Percentiles rank a stretch among this genome's conserved stretches.
Conservation (phyloP, 1,140 invertebrate genomes). For the Heliothis subflexa region DNA sequence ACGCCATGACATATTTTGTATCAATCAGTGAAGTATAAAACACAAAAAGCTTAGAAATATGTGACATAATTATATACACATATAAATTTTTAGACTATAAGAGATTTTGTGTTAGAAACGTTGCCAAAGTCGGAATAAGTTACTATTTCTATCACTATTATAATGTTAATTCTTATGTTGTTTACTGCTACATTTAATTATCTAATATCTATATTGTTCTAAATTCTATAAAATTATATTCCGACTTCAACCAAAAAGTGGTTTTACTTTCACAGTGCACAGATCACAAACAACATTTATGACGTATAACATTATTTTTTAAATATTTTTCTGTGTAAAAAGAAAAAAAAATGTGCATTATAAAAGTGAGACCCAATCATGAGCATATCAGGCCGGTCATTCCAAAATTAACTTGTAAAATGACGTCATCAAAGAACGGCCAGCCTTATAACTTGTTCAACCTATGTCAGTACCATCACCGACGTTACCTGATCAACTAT, state of each 20-base stretch:
- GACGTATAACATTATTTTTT: not conserved
- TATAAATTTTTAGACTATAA: not conserved
- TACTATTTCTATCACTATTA: no score
- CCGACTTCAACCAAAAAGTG: constrained; percentile 8
- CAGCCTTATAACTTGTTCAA: not conserved
- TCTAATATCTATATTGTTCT: not conserved
- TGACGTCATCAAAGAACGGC: no score
- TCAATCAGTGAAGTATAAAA: not conserved
- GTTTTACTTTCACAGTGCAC: constrained; percentile 17
- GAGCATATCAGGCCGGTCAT: not conserved
- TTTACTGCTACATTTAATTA: not conserved
- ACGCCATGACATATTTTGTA: constrained; percentile 4
- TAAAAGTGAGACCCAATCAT: constrained; percentile 1
- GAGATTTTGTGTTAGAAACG: not conserved
- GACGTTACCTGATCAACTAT: constrained; percentile 4
- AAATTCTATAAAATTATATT: not conserved
- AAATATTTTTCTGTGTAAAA: no score
- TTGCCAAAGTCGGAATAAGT: not conserved
- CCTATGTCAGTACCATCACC: constrained; percentile 12
- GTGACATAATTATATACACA: constrained; percentile 18
- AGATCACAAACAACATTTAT: not conserved
- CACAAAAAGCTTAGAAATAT: constrained; percentile 6
- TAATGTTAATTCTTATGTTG: not conserved
- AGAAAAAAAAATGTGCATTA: constrained; percentile 7
- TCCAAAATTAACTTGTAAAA: no score